These are phyloP conservation scores for Nesometra sesokonis DNA, from an alignment of 35 echinoderm and acorn worm species.

Conservation along the genomic window DNA sequence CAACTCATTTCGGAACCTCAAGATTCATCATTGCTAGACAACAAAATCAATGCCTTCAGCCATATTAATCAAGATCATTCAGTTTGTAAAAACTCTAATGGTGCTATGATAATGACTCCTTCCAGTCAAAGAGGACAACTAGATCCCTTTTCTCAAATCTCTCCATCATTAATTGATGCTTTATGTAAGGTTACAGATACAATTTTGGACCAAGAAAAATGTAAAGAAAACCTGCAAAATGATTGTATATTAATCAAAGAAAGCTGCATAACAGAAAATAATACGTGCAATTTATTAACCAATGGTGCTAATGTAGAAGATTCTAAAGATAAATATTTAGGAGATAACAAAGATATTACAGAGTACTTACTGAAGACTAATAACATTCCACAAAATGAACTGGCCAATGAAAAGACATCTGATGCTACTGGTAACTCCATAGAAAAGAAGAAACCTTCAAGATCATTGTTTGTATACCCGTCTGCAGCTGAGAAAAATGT, in stretches of 20 bases:
- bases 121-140: neutral
- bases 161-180: slow-evolving; percentile 42
- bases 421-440: neutral
- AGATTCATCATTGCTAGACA: too few relatives aligned
- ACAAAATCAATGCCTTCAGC: neutral
- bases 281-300: neutral
- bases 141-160: slow-evolving; percentile 60
- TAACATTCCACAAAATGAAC: neutral
- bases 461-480: too few relatives aligned
- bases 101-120: neutral
- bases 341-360: neutral
- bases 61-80: neutral
- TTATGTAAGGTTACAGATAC: slow-evolving; percentile 33
- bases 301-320: neutral
- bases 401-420: neutral
- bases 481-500: too few relatives aligned
- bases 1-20: neutral
- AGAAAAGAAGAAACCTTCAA: neutral
- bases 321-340: too few relatives aligned
- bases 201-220: neutral
- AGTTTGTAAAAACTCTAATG: neutral
- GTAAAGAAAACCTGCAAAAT: neutral
- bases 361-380: neutral
- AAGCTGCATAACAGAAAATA: neutral
- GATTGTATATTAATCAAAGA: neutral